phyloP scores from a whole-genome alignment of 2,113 vertebrate genomes.

The Pseudorectes ferrugineus region DNA sequence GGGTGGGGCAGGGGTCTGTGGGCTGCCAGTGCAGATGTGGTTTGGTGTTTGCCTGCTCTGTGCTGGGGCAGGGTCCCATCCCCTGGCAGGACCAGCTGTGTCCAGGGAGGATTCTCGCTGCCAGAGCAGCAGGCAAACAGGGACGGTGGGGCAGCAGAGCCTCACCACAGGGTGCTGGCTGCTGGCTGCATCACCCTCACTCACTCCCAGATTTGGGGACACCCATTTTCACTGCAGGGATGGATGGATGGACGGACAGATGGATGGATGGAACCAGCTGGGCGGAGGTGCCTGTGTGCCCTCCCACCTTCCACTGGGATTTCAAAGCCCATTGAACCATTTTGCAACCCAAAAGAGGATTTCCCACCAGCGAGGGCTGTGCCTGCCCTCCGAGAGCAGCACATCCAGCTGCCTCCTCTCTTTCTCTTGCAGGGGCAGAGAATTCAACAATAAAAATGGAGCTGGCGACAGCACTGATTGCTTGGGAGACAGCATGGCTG shows the following conservation, averaged over 20 bases:
- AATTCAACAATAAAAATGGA: neutral
- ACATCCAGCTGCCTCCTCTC: neutral
- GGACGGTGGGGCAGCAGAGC: fast-evolving
- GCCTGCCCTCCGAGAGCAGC: neutral
- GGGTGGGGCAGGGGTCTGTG: neutral
- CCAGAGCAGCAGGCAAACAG: neutral
- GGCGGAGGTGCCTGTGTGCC: neutral
- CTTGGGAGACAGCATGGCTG: neutral
- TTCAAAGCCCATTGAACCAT: neutral
- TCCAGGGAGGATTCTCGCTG: neutral
- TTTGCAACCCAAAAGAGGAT: neutral
- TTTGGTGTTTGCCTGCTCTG: neutral
- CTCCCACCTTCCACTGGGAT: neutral
- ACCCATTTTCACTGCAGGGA: neutral
- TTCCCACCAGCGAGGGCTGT: neutral
- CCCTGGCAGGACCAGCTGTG: neutral
- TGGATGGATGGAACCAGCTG: neutral
- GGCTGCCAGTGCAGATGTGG: neutral
- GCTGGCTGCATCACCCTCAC: fast-evolving
- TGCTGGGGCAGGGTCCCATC: neutral
- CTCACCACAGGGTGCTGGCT: neutral
- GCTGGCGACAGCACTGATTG: neutral
- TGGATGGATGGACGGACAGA: neutral
- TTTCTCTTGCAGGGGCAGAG: neutral
- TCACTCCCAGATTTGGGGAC: neutral